Evolutionary conservation across 30 jellyfish, hydroid and myxozoan species (phyloP), one percentile per base, ranked within the genome.

Genomic region (Turritopsis dohrnii): DNA sequence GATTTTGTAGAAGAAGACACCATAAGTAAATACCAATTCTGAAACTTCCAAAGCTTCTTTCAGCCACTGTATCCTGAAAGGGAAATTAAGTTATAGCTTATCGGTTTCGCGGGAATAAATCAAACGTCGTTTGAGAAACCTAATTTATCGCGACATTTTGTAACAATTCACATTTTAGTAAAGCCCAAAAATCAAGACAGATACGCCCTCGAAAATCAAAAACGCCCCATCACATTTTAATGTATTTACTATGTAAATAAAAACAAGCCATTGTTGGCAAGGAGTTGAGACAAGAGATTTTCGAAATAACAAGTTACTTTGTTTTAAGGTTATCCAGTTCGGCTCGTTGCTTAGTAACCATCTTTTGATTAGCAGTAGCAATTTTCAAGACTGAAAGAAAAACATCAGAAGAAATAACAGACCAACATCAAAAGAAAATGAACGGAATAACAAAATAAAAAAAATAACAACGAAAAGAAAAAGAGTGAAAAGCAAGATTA

Each of bases 1-100:
- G n/a, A n/a, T n/a, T n/a, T n/a, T n/a, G 60, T 3, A 5, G 60
- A 13, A 41, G 60, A 3, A 41, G 13, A 41, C 13, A 13, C 13
- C 13, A 3, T 5, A 3, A 41, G 5, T 41, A n/a, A 16, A 7
- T n/a, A 69, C 77, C 77, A 27, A n/a, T 69, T 69, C 77, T n/a
- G 77, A 69, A 69, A 69, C 77, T 0, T 69, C 77, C 22, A 69
- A 69, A 69, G 77, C 77, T 69, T 69, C 77, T 69, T 69, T 69
- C 77, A 69, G 28, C 77, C 77, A 69, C 19, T 69, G 77, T 27
- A 69, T 0, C 77, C 77, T 69, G 30, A 69, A 69, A 69, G 22
- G 31, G 19, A 69, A 69, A 7, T 21, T 41, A 41, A 3, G 5
- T 41, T 41, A 3, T 41, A n/a, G n/a, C n/a, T n/a, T n/a, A n/a